A percentile compares a stretch with the other conserved stretches of the same genome.
Evolutionary conservation across 2,888 invertebrate species (phyloP).

Genomic region (Cataglyphis livida): DNA sequence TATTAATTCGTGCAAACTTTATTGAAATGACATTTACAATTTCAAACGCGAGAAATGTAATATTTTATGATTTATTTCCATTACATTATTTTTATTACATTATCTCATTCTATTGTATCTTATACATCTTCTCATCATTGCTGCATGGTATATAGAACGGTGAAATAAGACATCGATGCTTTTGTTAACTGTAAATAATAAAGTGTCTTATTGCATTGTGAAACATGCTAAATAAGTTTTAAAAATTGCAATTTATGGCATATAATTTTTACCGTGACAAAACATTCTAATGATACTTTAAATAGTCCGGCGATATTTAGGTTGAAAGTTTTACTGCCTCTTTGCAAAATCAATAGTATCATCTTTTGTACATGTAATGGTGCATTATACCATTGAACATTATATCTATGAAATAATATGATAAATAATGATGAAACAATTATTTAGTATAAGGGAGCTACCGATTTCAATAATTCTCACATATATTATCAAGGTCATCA

Average conservation of each 20-base stretch:
- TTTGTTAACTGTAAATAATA: background rate
- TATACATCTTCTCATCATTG: background rate
- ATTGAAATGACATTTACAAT: too few relatives aligned
- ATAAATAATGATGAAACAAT: background rate
- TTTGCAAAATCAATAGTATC: slow-evolving; percentile 33
- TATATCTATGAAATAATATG: background rate
- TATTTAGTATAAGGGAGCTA: too few relatives aligned
- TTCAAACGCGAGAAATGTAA: too few relatives aligned
- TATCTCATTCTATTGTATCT: too few relatives aligned
- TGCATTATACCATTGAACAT: background rate
- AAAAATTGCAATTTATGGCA: background rate
- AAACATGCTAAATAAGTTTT: too few relatives aligned
- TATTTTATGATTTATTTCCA: too few relatives aligned
- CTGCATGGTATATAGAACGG: background rate
- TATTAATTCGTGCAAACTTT: too few relatives aligned
- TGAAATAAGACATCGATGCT: slow-evolving; percentile 1
- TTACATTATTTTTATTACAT: background rate
- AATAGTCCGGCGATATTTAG: background rate
- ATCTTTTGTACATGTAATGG: slow-evolving; percentile 12
- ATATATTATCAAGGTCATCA: too few relatives aligned
- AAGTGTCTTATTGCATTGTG: too few relatives aligned
- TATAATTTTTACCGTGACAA: background rate
- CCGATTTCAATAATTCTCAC: too few relatives aligned
- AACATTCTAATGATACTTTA: background rate
- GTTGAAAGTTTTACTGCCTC: background rate